phyloP scores from a whole-genome alignment of 2,113 vertebrate species.

The Stomatorhinus ivindoensis region DNA sequence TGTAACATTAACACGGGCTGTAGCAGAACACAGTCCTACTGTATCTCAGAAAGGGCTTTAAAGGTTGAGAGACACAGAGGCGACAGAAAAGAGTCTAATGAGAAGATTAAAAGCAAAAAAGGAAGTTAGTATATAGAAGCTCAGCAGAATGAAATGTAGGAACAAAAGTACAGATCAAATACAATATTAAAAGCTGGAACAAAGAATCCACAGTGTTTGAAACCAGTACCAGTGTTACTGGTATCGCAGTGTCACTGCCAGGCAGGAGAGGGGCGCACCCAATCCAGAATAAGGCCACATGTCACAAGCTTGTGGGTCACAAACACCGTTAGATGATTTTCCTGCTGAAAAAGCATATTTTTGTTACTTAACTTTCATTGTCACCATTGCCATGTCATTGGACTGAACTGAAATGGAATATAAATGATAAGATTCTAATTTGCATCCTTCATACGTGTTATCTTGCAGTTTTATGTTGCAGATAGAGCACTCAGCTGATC shows the following conservation, averaged over 20 bases:
- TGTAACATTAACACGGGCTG: neutral
- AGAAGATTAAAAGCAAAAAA: neutral
- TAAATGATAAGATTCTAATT: neutral
- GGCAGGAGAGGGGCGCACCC: neutral
- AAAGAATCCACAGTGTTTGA: neutral
- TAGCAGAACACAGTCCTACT: neutral
- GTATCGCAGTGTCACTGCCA: neutral
- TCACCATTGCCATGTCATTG: neutral
- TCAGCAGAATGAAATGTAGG: neutral
- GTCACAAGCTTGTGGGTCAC: neutral
- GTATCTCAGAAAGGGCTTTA: neutral
- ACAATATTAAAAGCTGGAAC: neutral
- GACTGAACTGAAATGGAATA: neutral
- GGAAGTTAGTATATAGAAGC: neutral
- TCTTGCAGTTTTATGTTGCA: neutral
- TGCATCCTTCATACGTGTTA: neutral
- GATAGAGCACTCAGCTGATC: neutral
- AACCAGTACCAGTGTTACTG: neutral
- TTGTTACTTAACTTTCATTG: neutral
- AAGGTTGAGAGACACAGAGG: neutral
- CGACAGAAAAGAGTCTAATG: neutral
- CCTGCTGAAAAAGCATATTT: neutral
- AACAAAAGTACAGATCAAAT: neutral
- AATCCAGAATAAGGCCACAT: neutral
- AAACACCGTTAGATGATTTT: neutral